Evolutionary conservation across 2,888 invertebrate species (phyloP).

Genomic region (Chymomyza procnemis): DNA sequence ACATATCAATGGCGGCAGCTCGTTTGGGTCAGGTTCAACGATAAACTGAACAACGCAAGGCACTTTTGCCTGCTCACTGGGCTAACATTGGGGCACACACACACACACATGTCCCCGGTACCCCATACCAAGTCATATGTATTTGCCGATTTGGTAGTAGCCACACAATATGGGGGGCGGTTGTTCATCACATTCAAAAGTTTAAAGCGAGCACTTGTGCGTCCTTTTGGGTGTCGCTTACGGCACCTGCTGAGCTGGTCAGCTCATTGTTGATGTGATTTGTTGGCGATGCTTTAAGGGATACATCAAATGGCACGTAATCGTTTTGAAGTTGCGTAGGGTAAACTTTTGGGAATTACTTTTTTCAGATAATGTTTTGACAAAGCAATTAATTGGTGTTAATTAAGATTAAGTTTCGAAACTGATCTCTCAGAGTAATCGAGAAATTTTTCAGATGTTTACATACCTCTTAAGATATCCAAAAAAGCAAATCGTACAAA

Average conservation of each 20-base stretch:
- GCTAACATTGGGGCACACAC: slow-evolving; percentile 8
- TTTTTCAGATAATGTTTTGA: too few species aligned
- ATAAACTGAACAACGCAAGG: slow-evolving; percentile 59
- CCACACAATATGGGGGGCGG: slow-evolving; percentile 2
- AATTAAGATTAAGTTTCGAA: too few species aligned
- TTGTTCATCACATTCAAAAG: slow-evolving; percentile 19
- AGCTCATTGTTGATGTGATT: slow-evolving; percentile 32
- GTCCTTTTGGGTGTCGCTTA: slow-evolving; percentile 15
- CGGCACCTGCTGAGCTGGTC: slow-evolving; percentile 61
- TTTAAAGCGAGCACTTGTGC: slow-evolving; percentile 24
- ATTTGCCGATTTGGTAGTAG: neutral
- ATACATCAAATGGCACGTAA: too few species aligned
- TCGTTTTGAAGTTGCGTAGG: neutral
- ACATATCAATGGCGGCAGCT: slow-evolving; percentile 48
- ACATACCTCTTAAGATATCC: too few species aligned
- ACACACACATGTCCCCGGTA: neutral
- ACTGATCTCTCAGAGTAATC: too few species aligned
- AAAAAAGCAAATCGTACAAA: too few species aligned
- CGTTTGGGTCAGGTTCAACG: slow-evolving; percentile 43
- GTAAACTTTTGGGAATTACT: too few species aligned
- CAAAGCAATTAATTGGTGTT: too few species aligned
- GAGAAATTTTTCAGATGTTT: too few species aligned
- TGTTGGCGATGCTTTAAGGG: neutral
- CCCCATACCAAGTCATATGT: neutral
- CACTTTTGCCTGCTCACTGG: slow-evolving; percentile 34